Conservation (phyloP, 2,888 invertebrate species). For the Dione vanillae region DNA sequence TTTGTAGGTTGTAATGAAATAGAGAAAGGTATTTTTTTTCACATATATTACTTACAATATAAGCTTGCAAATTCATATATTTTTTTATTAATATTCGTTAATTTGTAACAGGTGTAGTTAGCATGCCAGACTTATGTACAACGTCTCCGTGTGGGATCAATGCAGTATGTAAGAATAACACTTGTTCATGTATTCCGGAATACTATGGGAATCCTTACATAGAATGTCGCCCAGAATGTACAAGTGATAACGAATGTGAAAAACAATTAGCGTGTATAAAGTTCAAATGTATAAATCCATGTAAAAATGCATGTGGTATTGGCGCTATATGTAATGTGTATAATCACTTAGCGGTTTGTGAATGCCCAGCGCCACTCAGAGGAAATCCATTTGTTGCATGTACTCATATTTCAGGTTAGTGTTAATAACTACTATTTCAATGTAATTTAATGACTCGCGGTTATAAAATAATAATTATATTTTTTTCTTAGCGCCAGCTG, state of each 20-base stretch:
- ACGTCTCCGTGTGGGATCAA: conserved; percentile 87
- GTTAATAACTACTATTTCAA: neutral
- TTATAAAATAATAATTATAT: neutral
- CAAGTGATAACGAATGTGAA: conserved; percentile 89
- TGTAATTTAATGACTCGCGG: conserved; percentile 26
- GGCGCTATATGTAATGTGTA: conserved; percentile 90
- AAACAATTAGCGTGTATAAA: conserved; percentile 88
- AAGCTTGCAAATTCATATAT: neutral
- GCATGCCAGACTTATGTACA: conserved; percentile 81
- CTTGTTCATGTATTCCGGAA: conserved; percentile 86
- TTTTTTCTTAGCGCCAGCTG: conserved; percentile 56
- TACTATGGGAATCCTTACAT: conserved; percentile 87
- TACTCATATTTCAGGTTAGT: conserved; percentile 76
- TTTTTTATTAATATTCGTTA: neutral
- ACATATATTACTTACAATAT: neutral
- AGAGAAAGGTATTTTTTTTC: conserved; percentile 57
- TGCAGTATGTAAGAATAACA: conserved; percentile 83
- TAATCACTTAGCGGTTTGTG: conserved; percentile 91
- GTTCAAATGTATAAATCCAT: conserved; percentile 90
- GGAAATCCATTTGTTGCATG: conserved; percentile 92
- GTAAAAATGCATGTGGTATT: conserved; percentile 87
- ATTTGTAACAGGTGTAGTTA: neutral
- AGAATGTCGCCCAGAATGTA: conserved; percentile 91
- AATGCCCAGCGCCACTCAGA: conserved; percentile 88
- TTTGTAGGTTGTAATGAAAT: conserved; percentile 81